Evolutionary conservation across 1,140 invertebrate genomes (phyloP).

Genomic region (Neotoxoptera formosana): DNA sequence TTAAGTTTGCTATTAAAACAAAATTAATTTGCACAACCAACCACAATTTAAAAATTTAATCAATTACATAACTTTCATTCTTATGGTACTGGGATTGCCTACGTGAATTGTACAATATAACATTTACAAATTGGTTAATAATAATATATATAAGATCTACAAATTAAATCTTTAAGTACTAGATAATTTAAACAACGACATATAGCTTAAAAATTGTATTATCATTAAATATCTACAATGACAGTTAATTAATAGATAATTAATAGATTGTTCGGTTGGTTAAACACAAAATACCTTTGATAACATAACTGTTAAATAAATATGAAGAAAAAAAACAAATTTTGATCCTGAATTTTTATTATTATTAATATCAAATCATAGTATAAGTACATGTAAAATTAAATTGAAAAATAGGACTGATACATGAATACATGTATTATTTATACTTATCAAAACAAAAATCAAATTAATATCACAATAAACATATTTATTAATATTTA

Average conservation of each 20-base stretch:
- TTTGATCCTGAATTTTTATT: neutral
- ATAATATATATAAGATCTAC: neutral
- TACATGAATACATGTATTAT: neutral
- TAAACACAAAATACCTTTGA: neutral
- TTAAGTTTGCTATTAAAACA: conserved; percentile 1
- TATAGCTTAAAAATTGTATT: neutral
- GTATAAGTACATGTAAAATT: neutral
- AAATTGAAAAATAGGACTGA: neutral
- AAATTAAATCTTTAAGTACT: neutral
- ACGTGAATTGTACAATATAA: neutral
- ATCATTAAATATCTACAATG: neutral
- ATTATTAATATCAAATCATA: neutral
- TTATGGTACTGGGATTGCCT: neutral
- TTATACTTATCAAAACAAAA: neutral
- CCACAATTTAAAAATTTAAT: neutral
- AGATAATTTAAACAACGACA: neutral
- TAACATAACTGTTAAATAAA: neutral
- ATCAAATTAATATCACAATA: neutral
- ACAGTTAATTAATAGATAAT: too few species aligned
- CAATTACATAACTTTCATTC: neutral
- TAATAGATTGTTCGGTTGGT: too few species aligned
- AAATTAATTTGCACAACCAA: neutral
- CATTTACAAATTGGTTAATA: neutral
- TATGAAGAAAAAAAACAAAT: neutral
- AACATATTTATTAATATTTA: neutral